These are phyloP conservation scores for Crematogaster levior DNA, from an alignment of 2,888 invertebrate species.

Conservation along the genomic window DNA sequence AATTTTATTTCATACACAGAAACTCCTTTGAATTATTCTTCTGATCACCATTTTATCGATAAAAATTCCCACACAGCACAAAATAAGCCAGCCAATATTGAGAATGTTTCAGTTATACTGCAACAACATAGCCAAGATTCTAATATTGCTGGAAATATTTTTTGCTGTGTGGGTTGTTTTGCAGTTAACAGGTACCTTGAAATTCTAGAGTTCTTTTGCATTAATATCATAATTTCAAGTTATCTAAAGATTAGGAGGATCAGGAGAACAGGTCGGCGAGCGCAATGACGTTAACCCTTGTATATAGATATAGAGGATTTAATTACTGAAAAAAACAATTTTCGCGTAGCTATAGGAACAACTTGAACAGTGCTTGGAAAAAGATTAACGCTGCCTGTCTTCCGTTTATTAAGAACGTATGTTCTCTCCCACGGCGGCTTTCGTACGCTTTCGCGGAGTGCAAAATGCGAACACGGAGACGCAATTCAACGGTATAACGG, in stretches of 20 bases:
- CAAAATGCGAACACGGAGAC: slow-evolving; percentile 77
- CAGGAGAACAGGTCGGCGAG: neutral
- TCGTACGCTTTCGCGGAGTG: slow-evolving; percentile 68
- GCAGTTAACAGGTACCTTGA: no score
- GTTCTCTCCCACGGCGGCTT: slow-evolving; percentile 59
- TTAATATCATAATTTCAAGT: neutral
- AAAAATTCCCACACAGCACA: no score
- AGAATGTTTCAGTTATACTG: no score
- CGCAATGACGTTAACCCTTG: slow-evolving; percentile 46
- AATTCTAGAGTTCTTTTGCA: neutral
- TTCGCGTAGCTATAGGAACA: slow-evolving; percentile 83
- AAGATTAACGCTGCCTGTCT: slow-evolving; percentile 73
- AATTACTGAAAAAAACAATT: slow-evolving; percentile 83
- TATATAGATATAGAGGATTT: slow-evolving; percentile 79
- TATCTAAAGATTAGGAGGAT: slow-evolving; percentile 1
- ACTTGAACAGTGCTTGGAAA: slow-evolving; percentile 82
- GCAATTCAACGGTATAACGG: slow-evolving; percentile 72
- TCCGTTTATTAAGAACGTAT: slow-evolving; percentile 70
- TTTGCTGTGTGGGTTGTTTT: no score
- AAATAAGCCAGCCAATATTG: no score
- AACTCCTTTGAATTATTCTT: neutral
- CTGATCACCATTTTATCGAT: neutral
- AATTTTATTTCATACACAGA: neutral
- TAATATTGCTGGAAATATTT: no score
- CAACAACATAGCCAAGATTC: no score